A percentile compares a stretch with the other conserved stretches of the same genome.
phyloP scores from a whole-genome alignment of 2,113 vertebrate species.

The Lagenorhynchus albirostris region DNA sequence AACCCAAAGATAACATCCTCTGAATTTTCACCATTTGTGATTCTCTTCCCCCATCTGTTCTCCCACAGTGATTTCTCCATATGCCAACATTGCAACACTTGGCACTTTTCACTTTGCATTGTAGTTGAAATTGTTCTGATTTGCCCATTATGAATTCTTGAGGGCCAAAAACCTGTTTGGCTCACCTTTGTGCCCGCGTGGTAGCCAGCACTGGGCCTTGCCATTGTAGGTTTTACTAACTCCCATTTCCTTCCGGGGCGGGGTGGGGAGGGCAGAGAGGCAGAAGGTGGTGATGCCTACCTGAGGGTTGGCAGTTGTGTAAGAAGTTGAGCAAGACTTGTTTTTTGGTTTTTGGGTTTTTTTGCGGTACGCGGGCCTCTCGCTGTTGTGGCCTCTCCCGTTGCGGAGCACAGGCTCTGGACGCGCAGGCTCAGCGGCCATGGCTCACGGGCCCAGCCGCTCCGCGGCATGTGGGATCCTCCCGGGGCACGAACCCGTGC shows the following conservation, averaged over 20 bases:
- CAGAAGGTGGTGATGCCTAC: background rate
- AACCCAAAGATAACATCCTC: background rate
- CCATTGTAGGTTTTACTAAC: background rate
- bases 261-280: too few species aligned
- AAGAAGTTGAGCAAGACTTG: background rate
- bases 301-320: background rate
- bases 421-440: too few species aligned
- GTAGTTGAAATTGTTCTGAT: background rate
- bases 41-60: constrained; percentile 4
- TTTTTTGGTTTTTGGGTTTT: background rate
- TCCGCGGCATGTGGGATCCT: too few species aligned
- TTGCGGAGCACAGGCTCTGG: too few species aligned
- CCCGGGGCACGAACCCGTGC: too few species aligned
- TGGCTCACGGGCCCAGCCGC: too few species aligned
- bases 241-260: background rate
- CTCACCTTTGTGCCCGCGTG: background rate
- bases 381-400: too few species aligned
- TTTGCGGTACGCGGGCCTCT: too few species aligned
- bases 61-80: background rate
- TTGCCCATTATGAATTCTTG: constrained; percentile 16
- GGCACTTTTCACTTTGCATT: background rate
- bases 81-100: background rate
- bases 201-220: background rate
- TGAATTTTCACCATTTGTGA: background rate
- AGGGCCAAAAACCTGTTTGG: constrained; percentile 30